A percentile compares a stretch with the other conserved stretches of the same genome.
Evolutionary conservation across 2,888 invertebrate genomes (phyloP).

Genomic region (Muschampia staudingeri): DNA sequence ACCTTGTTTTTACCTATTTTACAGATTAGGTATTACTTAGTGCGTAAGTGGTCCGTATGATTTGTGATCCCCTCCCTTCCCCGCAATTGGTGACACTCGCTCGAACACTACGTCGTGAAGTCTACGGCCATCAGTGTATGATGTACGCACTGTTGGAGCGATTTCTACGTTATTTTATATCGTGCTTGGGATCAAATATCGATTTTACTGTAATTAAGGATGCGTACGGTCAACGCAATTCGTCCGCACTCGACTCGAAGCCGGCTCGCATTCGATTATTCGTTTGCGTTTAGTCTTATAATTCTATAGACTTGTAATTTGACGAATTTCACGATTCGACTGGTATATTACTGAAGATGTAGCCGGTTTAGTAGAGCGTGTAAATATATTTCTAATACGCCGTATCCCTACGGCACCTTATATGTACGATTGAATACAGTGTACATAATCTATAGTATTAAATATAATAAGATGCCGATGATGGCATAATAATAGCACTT

Average conservation of each 20-base stretch:
- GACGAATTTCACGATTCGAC: constrained; percentile 82
- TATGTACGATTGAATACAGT: constrained; percentile 36
- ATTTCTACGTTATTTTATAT: constrained; percentile 80
- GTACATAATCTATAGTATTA: constrained; percentile 50
- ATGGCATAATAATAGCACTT: constrained; percentile 38
- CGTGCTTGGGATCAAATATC: constrained; percentile 90
- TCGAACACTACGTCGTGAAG: too few relatives aligned
- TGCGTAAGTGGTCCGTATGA: constrained; percentile 87
- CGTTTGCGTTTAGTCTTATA: constrained; percentile 43
- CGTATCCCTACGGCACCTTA: constrained; percentile 7
- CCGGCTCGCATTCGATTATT: constrained; percentile 19
- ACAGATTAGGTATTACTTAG: constrained; percentile 89
- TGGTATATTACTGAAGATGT: constrained; percentile 76
- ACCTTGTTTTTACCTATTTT: constrained; percentile 77
- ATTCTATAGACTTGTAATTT: constrained; percentile 79
- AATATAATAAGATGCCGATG: constrained; percentile 31
- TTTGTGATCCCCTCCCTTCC: constrained; percentile 75
- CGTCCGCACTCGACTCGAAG: constrained; percentile 23
- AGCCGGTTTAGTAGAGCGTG: constrained; percentile 78
- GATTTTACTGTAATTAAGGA: constrained; percentile 79
- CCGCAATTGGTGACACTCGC: constrained; percentile 58
- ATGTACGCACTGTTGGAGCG: constrained; percentile 57
- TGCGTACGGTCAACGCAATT: background rate
- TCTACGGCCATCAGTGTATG: background rate
- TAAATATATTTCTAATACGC: constrained; percentile 56